These are phyloP conservation scores for Odocoileus hemionus DNA, from an alignment of 2,113 vertebrate species.

Conservation along the genomic window DNA sequence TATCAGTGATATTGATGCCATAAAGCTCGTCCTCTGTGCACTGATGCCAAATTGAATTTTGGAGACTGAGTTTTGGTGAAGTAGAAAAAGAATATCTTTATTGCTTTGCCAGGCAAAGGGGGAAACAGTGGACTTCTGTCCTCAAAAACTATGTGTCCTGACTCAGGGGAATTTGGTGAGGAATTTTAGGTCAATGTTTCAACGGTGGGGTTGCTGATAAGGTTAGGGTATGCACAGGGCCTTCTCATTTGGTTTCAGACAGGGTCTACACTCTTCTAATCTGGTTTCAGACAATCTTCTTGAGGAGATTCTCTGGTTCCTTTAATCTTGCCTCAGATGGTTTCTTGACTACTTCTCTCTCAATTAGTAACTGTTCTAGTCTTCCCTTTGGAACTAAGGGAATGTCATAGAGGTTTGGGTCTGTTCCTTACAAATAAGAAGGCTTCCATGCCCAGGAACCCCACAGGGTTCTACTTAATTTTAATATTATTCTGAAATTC, in stretches of 20 bases:
- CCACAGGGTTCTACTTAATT: neutral
- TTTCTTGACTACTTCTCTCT: neutral
- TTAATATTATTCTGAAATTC: neutral
- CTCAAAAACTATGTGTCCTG: neutral
- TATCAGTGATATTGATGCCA: neutral
- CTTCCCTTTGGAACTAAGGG: neutral
- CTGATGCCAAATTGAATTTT: neutral
- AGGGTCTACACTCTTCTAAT: neutral
- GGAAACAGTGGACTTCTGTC: neutral
- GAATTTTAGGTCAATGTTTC: neutral
- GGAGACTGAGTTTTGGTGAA: neutral
- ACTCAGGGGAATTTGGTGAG: neutral
- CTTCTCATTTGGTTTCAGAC: neutral
- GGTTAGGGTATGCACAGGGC: neutral
- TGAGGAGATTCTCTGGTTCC: neutral
- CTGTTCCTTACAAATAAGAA: neutral
- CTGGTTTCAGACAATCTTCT: neutral
- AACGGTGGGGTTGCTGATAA: neutral
- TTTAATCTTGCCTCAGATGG: neutral
- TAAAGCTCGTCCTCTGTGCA: neutral
- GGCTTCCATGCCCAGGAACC: neutral
- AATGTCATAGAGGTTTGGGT: neutral
- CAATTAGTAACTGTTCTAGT: neutral
- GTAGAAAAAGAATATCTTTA: neutral
- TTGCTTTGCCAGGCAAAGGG: neutral